Percentiles rank a stretch among this genome's conserved stretches.
Conservation (phyloP, 2,888 invertebrate species). For the Oligia latruncula region DNA sequence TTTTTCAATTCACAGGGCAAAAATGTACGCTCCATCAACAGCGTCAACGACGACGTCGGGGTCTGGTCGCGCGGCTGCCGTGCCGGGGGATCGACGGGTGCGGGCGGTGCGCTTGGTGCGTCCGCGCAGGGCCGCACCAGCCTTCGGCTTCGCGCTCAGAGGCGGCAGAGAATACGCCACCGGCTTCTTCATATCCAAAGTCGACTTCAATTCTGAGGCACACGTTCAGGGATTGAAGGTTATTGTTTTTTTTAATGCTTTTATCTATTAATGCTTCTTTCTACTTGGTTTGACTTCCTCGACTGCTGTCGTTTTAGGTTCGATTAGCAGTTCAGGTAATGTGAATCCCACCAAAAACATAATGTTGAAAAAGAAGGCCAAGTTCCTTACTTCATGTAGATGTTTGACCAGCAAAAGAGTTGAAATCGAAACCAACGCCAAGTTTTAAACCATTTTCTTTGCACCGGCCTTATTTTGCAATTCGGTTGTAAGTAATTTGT, state of each 20-base stretch:
- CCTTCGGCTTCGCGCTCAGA: conserved; percentile 95
- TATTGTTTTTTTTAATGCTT: conserved; percentile 70
- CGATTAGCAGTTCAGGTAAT: not conserved
- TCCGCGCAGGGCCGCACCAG: conserved; percentile 88
- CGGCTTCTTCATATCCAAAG: conserved; percentile 97
- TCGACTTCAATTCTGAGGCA: conserved; percentile 96
- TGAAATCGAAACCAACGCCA: too few species aligned
- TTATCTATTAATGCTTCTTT: not conserved
- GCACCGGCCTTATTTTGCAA: too few species aligned
- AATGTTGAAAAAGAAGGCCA: too few species aligned
- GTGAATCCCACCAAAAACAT: too few species aligned
- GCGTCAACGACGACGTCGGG: conserved; percentile 85
- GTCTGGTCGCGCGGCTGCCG: conserved; percentile 77
- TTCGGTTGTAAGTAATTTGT: too few species aligned
- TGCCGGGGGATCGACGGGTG: conserved; percentile 79
- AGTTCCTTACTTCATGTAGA: too few species aligned
- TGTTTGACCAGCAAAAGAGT: too few species aligned
- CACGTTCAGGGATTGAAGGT: conserved; percentile 96
- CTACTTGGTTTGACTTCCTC: too few species aligned
- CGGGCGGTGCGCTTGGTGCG: conserved; percentile 85
- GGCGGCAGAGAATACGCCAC: conserved; percentile 97
- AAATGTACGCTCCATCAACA: conserved; percentile 84
- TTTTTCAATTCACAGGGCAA: conserved; percentile 63
- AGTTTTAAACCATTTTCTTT: too few species aligned
- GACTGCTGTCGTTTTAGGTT: not conserved